Conservation (phyloP, 2,888 invertebrate genomes). For the Papilio elwesi region DNA sequence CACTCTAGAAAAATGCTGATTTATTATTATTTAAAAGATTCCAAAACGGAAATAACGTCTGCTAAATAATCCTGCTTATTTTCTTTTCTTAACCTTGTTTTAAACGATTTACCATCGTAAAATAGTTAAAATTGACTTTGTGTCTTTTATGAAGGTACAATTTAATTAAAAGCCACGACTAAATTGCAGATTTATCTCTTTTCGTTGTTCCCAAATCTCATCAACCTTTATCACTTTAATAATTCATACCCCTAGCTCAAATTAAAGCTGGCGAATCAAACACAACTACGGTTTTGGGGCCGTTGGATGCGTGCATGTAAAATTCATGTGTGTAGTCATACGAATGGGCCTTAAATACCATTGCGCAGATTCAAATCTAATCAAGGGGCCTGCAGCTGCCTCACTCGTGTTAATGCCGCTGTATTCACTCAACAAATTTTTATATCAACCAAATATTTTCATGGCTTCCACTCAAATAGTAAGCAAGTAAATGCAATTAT, state of each 20-base stretch:
- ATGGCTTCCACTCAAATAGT: background rate
- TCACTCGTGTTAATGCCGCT: slow-evolving; percentile 32
- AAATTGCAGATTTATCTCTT: background rate
- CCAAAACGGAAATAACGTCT: too few relatives aligned
- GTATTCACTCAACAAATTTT: slow-evolving; percentile 19
- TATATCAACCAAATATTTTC: background rate
- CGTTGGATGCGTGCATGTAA: slow-evolving; percentile 53
- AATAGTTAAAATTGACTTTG: too few relatives aligned
- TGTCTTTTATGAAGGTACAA: too few relatives aligned
- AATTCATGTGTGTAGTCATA: slow-evolving; percentile 59
- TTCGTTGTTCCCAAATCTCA: background rate
- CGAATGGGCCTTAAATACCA: slow-evolving; percentile 51
- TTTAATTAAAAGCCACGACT: background rate
- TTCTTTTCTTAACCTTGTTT: too few relatives aligned
- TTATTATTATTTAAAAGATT: too few relatives aligned
- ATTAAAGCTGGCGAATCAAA: slow-evolving; percentile 56
- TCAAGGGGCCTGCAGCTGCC: slow-evolving; percentile 43
- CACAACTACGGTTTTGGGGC: slow-evolving; percentile 46
- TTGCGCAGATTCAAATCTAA: slow-evolving; percentile 57
- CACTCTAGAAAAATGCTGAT: too few relatives aligned
- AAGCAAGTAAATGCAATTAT: background rate
- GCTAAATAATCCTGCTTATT: too few relatives aligned
- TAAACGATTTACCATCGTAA: too few relatives aligned
- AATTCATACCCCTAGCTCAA: slow-evolving; percentile 42
- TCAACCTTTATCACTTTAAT: slow-evolving; percentile 25